Conservation (phyloP, 2,113 vertebrate species). For the Pogona vitticeps region DNA sequence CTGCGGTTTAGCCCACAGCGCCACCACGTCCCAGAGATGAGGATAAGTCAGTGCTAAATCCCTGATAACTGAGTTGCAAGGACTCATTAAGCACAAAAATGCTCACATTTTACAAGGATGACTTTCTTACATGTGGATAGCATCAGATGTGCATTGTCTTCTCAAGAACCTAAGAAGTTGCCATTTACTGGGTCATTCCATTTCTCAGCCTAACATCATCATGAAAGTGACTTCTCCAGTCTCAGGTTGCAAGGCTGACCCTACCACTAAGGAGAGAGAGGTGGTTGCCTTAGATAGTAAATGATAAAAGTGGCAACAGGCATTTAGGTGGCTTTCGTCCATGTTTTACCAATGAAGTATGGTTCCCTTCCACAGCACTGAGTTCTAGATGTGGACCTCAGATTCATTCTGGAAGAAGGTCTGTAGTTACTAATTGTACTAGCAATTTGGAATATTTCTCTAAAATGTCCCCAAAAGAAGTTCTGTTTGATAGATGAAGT, state of each 20-base stretch:
- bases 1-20: no score
- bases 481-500: conserved; percentile 17
- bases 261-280: background rate
- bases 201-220: background rate
- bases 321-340: no score
- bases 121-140: background rate
- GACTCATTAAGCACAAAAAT: background rate
- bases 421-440: background rate
- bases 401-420: background rate
- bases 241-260: background rate
- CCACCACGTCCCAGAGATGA: no score
- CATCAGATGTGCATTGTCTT: background rate
- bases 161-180: background rate
- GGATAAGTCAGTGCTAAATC: background rate
- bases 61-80: background rate
- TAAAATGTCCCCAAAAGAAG: background rate
- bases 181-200: background rate
- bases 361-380: background rate
- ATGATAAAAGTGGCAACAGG: no score
- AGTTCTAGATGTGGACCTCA: background rate
- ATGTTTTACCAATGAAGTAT: background rate
- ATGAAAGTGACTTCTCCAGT: background rate
- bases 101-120: background rate
- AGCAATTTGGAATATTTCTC: background rate
- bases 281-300: background rate